Evolutionary conservation across 53 echinoderm and acorn worm genomes (phyloP).

Genomic region (Crossaster papposus): DNA sequence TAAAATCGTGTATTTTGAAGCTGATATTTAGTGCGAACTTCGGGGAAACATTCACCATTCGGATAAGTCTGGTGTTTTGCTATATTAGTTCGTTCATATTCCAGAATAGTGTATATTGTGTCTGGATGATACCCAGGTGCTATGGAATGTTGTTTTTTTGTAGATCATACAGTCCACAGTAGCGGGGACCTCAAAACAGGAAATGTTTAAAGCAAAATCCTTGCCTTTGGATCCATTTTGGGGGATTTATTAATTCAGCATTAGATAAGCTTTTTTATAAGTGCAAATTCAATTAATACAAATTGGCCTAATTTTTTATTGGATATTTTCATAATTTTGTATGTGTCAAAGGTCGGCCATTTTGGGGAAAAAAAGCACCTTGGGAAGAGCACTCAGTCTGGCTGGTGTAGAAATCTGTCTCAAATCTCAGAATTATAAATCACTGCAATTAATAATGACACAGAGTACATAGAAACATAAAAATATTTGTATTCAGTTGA

Average conservation of each 20-base stretch:
- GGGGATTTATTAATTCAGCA: background rate
- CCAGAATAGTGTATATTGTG: background rate
- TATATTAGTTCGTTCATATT: background rate
- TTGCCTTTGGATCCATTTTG: background rate
- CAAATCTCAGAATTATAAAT: background rate
- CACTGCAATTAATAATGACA: background rate
- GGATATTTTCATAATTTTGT: background rate
- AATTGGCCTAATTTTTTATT: background rate
- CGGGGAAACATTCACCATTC: conserved; percentile 10
- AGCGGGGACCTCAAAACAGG: background rate
- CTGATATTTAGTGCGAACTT: background rate
- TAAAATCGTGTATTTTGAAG: conserved; percentile 21
- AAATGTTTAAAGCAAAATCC: background rate
- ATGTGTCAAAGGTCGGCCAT: background rate
- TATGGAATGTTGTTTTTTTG: background rate
- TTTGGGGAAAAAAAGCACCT: background rate
- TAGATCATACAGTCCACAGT: background rate
- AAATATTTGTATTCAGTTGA: background rate
- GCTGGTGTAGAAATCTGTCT: background rate
- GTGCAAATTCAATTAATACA: background rate
- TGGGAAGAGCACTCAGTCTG: background rate
- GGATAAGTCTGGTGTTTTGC: background rate
- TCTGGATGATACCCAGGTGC: background rate
- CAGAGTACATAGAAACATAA: background rate
- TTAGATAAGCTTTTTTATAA: background rate